Evolutionary conservation across 53 echinoderm and acorn worm genomes (phyloP), one percentile per base, ranked within the genome.

Genomic region (Apostichopus leukothele): DNA sequence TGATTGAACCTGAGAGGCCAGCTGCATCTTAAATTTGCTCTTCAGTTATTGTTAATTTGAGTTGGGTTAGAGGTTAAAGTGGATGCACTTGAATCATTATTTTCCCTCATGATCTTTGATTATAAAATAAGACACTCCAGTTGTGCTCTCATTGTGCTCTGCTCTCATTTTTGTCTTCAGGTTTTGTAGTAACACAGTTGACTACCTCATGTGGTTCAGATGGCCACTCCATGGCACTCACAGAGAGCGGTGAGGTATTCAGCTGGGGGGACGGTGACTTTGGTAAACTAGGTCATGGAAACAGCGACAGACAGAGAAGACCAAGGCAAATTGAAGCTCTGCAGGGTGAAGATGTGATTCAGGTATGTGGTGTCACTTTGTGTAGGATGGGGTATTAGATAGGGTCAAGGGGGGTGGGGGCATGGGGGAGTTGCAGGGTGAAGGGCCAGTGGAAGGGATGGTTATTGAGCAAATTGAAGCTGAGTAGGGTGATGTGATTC

Each of bases 201-300:
- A 95, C 94, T 59, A 98, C 98, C 51, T 98, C 98, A 0, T 98
- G 98, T 86, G 98, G 98, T 12, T 98, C 98, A 21, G 98, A 98
- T 75, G 98, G 98, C 57, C 98, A 98, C 89, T 98, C 98, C 67
- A 95, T 98, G 98, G 98, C 98, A 1, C 92, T 98, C 84, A 98
- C 98, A 11, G 98, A 98, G 94, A 95, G 95, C 74, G 98, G 98
- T 18, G 99, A 99, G 76, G 99, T 99, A 50, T 99, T 99, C 79
- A 96, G 99, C 85, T 99, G 99, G 99, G 99, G 99, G 10, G 99
- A 99, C 66, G 99, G 99, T 0, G 99, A 99, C 88, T 99, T 96
- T 79, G 99, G 99, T 26, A 99, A 99, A 86, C 99, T 99, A 20
- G 99, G 96, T 21, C 99, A 99, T 88, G 99, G 99, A 20, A 99